Base-by-base conservation (phyloP, 2,113 vertebrate species). In the Taxidea taxus region DNA sequence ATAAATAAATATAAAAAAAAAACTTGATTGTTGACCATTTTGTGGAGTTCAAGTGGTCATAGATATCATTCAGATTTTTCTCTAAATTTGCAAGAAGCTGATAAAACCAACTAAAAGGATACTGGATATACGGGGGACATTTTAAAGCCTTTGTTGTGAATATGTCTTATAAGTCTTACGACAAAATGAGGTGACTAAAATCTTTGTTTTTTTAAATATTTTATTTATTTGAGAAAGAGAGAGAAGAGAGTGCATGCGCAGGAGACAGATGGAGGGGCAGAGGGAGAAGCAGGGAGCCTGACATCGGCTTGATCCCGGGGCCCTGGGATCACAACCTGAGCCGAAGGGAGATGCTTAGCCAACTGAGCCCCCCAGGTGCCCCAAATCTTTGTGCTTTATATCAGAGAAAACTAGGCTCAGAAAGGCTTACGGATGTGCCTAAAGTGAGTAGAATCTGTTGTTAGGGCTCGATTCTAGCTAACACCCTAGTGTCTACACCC, bases 291-390 rank as follows among this genome's bases (percentile, higher is more conserved):
- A 68, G 34, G n/a, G 66, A 20, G n/a, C 8, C 34, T 18, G 2
- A 20, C 0, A 4, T 1, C 1, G 66, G 0, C 66, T 20, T 1
- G 7, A 37, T 37, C 34, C 18, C 8, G 2, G 66, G 66, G n/a
- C 64, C 64, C 31, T 18, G 7, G 7, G 64, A n/a, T 68, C 64
- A 49, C 49, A 14, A 14, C 49, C 49, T 49, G 15, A 68, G 64
- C 31, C 0, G 16, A 68, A 18, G 64, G 34, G 34, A 68, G 16
- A 14, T 34, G 16, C 64, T 68, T 18, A 34, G 8, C 64, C 31
- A 14, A 3, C 62, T 64, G 29, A 64, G 62, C 62, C 12, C 2
- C 31, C 64, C 34, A n/a, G 64, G 16, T 0, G 3, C 3, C 34
- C 34, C 16, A 29, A 49, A 29, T 49, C 72, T 90, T 90, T 20